Evolutionary conservation across 1,140 invertebrate species (phyloP).

Genomic region (Pantala flavescens): DNA sequence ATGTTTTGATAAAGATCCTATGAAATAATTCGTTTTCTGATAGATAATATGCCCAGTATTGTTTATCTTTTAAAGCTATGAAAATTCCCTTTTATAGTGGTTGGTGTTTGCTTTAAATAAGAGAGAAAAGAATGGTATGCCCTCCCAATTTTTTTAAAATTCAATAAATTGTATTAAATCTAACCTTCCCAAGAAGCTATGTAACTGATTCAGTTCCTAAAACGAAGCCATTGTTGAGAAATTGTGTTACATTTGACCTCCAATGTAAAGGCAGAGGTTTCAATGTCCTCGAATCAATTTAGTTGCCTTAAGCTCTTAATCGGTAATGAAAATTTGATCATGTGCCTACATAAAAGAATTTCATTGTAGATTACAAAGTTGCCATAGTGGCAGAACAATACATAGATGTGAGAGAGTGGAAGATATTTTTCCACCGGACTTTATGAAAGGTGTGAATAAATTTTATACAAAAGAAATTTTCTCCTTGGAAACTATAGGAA

Average conservation of each 20-base stretch:
- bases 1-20: no score
- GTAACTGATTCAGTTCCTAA: background rate
- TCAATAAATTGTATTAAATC: background rate
- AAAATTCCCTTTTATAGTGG: background rate
- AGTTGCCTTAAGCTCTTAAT: background rate
- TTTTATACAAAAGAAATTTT: constrained; percentile 9
- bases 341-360: background rate
- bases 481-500: background rate
- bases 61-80: background rate
- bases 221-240: background rate
- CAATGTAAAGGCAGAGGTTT: background rate
- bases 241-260: background rate
- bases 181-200: background rate
- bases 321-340: background rate
- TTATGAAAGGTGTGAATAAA: background rate
- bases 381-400: background rate
- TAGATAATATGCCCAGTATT: background rate
- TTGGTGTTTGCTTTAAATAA: background rate
- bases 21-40: background rate
- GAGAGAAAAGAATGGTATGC: background rate
- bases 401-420: background rate
- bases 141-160: background rate
- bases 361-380: background rate
- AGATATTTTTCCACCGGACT: background rate
- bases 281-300: background rate